Base-by-base conservation (phyloP, 2,113 vertebrate genomes). In the Dascyllus trimaculatus region DNA sequence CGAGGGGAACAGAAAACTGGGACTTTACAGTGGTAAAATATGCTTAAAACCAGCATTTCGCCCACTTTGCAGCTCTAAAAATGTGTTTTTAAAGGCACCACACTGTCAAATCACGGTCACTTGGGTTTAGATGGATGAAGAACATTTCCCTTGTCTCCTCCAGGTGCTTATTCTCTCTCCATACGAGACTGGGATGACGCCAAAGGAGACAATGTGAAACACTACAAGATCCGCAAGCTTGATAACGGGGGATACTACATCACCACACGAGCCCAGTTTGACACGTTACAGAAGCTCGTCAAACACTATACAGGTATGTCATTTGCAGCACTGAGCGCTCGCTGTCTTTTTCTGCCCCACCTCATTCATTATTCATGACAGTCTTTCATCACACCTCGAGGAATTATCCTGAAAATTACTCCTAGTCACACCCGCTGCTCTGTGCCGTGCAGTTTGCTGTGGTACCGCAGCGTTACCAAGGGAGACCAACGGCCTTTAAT, bases 151-250 rank as follows among this genome's bases (percentile, higher is more conserved):
- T 21, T 22, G 22, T 62, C 57, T 71, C 38, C 62, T 58, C 17
- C 87, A 99, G 98, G 98, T 88, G 98, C 98, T 84, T 99, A 96
- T 67, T 99, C 98, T 66, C 97, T 99, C 45, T 99, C 98, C 29
- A 99, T 99, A 92, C 96, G 97, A 72, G 98, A 99, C 90, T 99
- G 98, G 97, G 98, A 99, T 68, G 97, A 99, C 60, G 89, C 95
- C 85, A 98, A 95, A 91, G 97, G 97, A 32, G 98, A 99, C 95
- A 99, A 99, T 88, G 98, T 99, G 92, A 99, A 99, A 93, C 98
- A 99, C 95, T 99, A 99, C 94, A 99, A 99, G 95, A 98, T 99
- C 87, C 96, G 98, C 65, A 99, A 99, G 94, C 97, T 99, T 88
- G 98, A 99, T 93, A 99, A 93, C 51, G 98, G 98, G 80, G 98